Base-by-base conservation (phyloP, 92 coral and sea anemone species). In the Meandrina meandrites region DNA sequence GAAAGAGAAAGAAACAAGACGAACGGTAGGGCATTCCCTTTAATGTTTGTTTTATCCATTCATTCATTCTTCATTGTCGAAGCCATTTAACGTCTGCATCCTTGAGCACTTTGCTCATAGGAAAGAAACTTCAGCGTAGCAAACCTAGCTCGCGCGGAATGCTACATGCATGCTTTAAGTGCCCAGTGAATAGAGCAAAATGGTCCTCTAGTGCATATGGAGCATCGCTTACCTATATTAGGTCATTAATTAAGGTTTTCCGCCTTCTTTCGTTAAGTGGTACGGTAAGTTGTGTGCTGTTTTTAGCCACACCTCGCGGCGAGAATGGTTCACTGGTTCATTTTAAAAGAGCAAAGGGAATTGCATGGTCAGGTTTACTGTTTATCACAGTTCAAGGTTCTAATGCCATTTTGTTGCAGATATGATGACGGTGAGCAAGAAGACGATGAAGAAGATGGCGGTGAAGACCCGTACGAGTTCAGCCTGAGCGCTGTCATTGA, bases 401-500 rank as follows among this genome's bases (percentile, higher is more conserved):
- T 27, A 21, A 75, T 8, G 24, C 30, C 66, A 5, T 53, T 70
- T 11, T 76, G 11, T 86, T 72, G 84, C 53, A 86, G 92, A 76
- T 90, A 91, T 48, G 94, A 88, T 11, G 96, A 88, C 16, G 94
- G 89, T 19, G 95, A 92, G 7, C 92, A 90, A 30, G 96, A 90
- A 14, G 92, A 91, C 0, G 92, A 87, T 4, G 98, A 91, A 9
- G 96, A 89, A 9, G 96, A 92, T 2, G 87, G 82, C 27, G 94
- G 98, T 21, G 99, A 97, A 79, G 99, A 97, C 77, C 99, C 99
- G 1, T 97, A 96, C 21, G 95, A 93, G 74, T 96, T 91, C 84
- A 97, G 99, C 66, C 88, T 97, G 36, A 96, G 99, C 66, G 98
- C 99, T n/a, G 99, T 91, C 27, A 97, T 97, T 79, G 96, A 96